These are phyloP conservation scores for Neodiprion fabricii DNA, from an alignment of 1,140 invertebrate species.

Conservation along the genomic window DNA sequence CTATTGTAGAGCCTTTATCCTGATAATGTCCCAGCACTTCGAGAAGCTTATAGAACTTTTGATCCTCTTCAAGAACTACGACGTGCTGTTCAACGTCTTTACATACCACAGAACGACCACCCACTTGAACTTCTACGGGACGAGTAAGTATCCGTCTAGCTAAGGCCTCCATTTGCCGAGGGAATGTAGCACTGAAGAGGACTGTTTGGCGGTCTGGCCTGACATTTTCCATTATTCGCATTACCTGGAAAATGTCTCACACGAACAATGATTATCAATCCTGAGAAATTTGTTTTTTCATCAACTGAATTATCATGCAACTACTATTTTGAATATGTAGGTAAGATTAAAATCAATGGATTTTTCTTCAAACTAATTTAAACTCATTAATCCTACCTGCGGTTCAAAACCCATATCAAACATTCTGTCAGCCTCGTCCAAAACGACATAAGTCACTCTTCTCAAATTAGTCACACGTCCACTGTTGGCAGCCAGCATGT, in stretches of 20 bases:
- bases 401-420: constrained; percentile 99
- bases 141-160: constrained; percentile 92
- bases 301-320: not conserved
- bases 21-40: constrained; percentile 95
- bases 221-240: constrained; percentile 97
- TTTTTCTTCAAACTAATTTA: constrained; percentile 13
- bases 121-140: constrained; percentile 98
- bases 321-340: not conserved
- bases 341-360: not conserved
- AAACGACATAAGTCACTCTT: constrained; percentile 94
- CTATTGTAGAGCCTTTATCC: constrained; percentile 91
- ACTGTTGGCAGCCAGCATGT: constrained; percentile 98
- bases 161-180: constrained; percentile 97
- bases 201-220: constrained; percentile 97
- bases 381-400: constrained; percentile 69
- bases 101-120: constrained; percentile 96
- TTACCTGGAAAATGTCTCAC: constrained; percentile 68
- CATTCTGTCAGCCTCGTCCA: constrained; percentile 99
- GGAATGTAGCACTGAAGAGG: constrained; percentile 99
- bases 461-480: constrained; percentile 96
- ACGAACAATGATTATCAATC: constrained; percentile 20
- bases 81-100: constrained; percentile 98
- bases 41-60: constrained; percentile 97
- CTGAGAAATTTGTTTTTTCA: constrained; percentile 13
- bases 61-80: constrained; percentile 92